phyloP scores from a whole-genome alignment of 2,797 vertebrate species.

The Coregonus suidteri region DNA sequence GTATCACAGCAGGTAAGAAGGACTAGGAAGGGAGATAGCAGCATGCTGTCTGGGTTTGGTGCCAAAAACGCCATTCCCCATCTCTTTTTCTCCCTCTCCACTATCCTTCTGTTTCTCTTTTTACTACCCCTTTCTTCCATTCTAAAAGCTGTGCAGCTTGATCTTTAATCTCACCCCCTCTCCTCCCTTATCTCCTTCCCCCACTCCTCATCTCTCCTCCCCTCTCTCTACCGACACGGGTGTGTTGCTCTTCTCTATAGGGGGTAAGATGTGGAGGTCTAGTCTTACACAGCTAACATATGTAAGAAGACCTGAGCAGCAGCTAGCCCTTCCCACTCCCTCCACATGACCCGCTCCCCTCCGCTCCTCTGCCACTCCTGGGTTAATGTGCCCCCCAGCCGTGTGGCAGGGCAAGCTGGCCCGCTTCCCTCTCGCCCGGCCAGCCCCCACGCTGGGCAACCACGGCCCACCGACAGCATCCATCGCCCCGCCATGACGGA shows the following conservation, averaged over 20 bases:
- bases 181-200: background rate
- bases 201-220: background rate
- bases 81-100: background rate
- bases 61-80: conserved; percentile 30
- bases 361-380: background rate
- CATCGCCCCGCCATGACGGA: conserved; percentile 86
- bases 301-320: conserved; percentile 59
- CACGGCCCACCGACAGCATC: conserved; percentile 87
- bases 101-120: conserved; percentile 21
- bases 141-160: background rate
- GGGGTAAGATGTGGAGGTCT: conserved; percentile 46
- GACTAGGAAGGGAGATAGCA: conserved; percentile 1
- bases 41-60: background rate
- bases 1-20: conserved; percentile 30
- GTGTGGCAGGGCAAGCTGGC: conserved; percentile 51
- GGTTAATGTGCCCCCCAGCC: conserved; percentile 61
- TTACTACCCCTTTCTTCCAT: background rate
- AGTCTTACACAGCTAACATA: conserved; percentile 62
- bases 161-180: background rate
- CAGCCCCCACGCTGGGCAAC: conserved; percentile 92
- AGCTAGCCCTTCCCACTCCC: conserved; percentile 26
- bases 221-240: too few species aligned
- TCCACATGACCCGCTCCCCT: background rate
- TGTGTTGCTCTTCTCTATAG: conserved; percentile 39
- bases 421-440: conserved; percentile 71